A percentile compares a stretch with the other conserved stretches of the same genome.
Evolutionary conservation across 2,113 vertebrate species (phyloP).

Genomic region (Marmota flaviventris): DNA sequence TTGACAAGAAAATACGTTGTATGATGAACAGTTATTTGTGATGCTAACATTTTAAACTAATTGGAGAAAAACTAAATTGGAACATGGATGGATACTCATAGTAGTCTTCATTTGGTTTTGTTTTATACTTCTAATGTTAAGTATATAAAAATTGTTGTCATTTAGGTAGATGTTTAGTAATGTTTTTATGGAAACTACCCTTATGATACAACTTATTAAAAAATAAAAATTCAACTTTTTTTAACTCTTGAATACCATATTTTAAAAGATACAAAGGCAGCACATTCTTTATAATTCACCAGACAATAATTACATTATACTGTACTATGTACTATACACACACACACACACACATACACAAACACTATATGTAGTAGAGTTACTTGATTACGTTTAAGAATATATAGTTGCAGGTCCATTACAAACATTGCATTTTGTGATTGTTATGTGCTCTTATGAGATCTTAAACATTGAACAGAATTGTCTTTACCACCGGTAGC

Average conservation of each 20-base stretch:
- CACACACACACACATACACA: no score
- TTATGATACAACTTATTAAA: not conserved
- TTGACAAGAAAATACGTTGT: not conserved
- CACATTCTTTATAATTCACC: not conserved
- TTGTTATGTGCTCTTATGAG: not conserved
- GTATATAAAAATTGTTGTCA: not conserved
- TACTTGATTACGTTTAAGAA: constrained; percentile 10
- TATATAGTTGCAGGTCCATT: not conserved
- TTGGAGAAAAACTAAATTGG: not conserved
- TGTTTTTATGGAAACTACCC: not conserved
- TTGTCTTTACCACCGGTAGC: not conserved
- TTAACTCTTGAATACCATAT: constrained; percentile 21
- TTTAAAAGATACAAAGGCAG: not conserved
- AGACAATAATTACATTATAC: not conserved
- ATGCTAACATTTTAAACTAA: constrained; percentile 35
- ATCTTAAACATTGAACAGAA: not conserved
- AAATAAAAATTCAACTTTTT: constrained; percentile 40
- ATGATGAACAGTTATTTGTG: not conserved
- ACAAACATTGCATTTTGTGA: not conserved
- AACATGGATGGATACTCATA: not conserved
- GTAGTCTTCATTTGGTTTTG: not conserved
- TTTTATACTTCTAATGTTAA: not conserved
- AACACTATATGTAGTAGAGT: no score
- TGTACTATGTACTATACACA: not conserved
- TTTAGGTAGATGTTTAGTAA: constrained; percentile 8